Base-by-base conservation (phyloP, 2,888 invertebrate genomes). In the Caenorhabditis sulstoni region DNA sequence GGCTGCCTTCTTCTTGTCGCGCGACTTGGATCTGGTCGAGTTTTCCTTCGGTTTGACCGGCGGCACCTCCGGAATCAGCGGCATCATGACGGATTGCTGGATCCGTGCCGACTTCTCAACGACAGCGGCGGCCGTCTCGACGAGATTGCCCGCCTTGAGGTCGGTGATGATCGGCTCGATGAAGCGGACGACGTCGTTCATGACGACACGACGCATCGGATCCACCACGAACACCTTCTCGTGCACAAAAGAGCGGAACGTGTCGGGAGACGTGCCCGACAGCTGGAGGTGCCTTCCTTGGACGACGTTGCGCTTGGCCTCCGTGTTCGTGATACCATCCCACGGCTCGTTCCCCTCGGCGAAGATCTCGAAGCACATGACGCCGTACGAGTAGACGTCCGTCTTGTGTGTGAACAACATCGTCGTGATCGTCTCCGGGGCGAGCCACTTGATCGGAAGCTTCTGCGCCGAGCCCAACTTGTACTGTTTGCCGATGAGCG, bases 281-380 rank as follows among this genome's bases (percentile, higher is more conserved):
- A 82, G 64, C 37, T 23, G 37, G 50, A 82, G 68, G 44, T 65
- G 66, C 39, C 45, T 76, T n/a, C 81, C 82, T 0, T 8, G 14
- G n/a, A 57, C 67, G 7, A 81, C 81, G 9, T 68, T 65, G 22
- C 45, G 55, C 62, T 81, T 81, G 18, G 73, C 75, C 3, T 75
- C 78, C 7, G 79, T 75, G 50, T 81, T 83, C 14, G 71, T 62
- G 16, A 57, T 52, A 18, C 65, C 68, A 1, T 76, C 83, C 83
- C 83, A 73, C 12, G 83, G 83, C 18, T 83, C 83, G n/a, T 55
- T 57, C 12, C 83, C 83, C n/a, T 81, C 77, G 4, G 77, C 62
- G 49, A 77, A 83, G 12, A 83, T 75, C 49, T 83, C 83, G 39
- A 45, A 79, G 53, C 78, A 70, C 77, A 83, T 79, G 5, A 83